These are phyloP conservation scores for Theocolax elegans DNA, from an alignment of 1,140 invertebrate species.

Conservation along the genomic window DNA sequence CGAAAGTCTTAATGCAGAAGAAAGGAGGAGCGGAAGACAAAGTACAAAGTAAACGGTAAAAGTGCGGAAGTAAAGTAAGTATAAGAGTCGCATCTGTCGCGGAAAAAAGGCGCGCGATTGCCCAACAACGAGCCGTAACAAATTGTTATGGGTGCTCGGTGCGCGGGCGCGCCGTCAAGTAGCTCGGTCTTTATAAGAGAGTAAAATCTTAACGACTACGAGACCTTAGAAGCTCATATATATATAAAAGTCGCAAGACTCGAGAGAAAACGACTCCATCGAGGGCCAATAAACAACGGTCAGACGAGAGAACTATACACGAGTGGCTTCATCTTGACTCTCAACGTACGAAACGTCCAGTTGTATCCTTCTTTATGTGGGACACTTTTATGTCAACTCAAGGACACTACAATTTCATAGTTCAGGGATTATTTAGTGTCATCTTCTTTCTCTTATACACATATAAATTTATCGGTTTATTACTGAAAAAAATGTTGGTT, in stretches of 20 bases:
- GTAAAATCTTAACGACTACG: slow-evolving; percentile 20
- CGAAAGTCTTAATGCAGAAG: neutral
- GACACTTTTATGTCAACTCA: neutral
- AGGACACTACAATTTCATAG: too few relatives aligned
- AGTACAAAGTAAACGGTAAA: neutral
- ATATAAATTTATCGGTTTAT: too few relatives aligned
- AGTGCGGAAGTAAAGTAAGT: neutral
- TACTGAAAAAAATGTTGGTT: too few relatives aligned
- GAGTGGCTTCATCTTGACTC: slow-evolving; percentile 15
- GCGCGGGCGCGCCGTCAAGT: neutral
- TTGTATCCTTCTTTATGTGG: neutral
- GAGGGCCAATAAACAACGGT: slow-evolving; percentile 7
- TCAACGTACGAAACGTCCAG: slow-evolving; percentile 16
- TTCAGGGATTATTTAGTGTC: too few relatives aligned
- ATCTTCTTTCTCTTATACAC: too few relatives aligned
- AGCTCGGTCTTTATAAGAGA: slow-evolving; percentile 11
- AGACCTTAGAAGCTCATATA: slow-evolving; percentile 1
- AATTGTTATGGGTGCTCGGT: slow-evolving; percentile 17
- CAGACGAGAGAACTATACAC: neutral
- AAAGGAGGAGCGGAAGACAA: neutral
- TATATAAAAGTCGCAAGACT: neutral
- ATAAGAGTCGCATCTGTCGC: slow-evolving; percentile 14
- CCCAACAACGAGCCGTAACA: slow-evolving; percentile 25
- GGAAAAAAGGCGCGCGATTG: slow-evolving; percentile 7
- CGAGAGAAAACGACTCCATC: slow-evolving; percentile 2